Evolutionary conservation across 2,113 vertebrate species (phyloP).

Genomic region (Desmodus rotundus): DNA sequence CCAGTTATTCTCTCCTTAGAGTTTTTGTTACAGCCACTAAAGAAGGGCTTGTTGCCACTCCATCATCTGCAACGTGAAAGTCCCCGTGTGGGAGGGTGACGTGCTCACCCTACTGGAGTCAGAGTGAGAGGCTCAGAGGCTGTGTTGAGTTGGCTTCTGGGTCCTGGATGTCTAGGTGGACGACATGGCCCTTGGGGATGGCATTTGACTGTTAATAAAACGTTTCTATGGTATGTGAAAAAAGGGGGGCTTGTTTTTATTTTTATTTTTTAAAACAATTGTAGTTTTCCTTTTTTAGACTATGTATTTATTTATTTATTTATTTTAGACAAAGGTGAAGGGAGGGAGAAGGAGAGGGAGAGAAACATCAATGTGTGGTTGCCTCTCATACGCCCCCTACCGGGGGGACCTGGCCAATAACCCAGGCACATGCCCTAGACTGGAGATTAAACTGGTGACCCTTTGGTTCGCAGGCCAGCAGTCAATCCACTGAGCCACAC

Average conservation of each 20-base stretch:
- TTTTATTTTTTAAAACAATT: background rate
- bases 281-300: no score
- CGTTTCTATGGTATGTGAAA: background rate
- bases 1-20: background rate
- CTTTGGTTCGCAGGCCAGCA: background rate
- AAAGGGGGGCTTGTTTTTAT: conserved; percentile 11
- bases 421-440: no score
- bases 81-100: no score
- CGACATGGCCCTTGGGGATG: background rate
- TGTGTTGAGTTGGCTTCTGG: conserved; percentile 77
- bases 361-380: no score
- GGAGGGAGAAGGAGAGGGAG: no score
- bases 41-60: conserved; percentile 80
- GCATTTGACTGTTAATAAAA: conserved; percentile 41
- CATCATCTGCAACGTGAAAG: conserved; percentile 98
- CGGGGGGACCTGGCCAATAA: no score
- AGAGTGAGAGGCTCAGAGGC: conserved; percentile 93
- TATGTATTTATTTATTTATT: no score
- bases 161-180: background rate
- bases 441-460: no score
- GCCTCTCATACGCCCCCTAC: no score
- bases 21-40: background rate
- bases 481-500: no score
- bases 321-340: no score
- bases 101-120: conserved; percentile 96